These are phyloP conservation scores for Dasypogon diadema DNA, from an alignment of 2,888 invertebrate genomes.

Conservation along the genomic window DNA sequence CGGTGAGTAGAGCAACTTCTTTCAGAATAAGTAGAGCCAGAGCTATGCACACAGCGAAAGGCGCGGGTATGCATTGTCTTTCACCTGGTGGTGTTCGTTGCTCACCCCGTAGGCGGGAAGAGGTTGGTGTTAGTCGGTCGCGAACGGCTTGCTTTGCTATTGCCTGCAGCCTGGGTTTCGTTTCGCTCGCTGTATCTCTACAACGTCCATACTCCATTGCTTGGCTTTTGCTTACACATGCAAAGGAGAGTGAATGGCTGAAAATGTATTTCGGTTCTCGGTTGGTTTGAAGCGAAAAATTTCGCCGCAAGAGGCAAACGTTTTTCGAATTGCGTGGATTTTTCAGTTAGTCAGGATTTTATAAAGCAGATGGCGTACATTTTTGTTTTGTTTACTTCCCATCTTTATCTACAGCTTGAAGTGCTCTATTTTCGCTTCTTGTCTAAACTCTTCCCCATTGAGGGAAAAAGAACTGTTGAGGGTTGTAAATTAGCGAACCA, in stretches of 20 bases:
- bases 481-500: neutral
- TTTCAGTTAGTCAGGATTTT: slow-evolving; percentile 59
- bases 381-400: slow-evolving; percentile 50
- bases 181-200: no score
- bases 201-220: neutral
- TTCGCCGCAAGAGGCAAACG: slow-evolving; percentile 52
- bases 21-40: slow-evolving; percentile 19
- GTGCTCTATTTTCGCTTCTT: slow-evolving; percentile 8
- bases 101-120: slow-evolving; percentile 7
- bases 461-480: slow-evolving; percentile 23
- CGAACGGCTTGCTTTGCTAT: no score
- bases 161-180: no score
- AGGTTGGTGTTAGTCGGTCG: neutral
- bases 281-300: slow-evolving; percentile 26
- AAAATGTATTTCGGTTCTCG: slow-evolving; percentile 25
- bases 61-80: slow-evolving; percentile 16
- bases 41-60: slow-evolving; percentile 34
- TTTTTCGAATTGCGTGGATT: slow-evolving; percentile 55
- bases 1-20: slow-evolving; percentile 47
- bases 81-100: slow-evolving; percentile 32
- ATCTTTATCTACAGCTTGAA: slow-evolving; percentile 10
- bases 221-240: neutral
- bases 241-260: neutral
- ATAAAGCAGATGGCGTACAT: slow-evolving; percentile 60
- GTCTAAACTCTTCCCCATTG: slow-evolving; percentile 11